Evolutionary conservation across 2,888 invertebrate species (phyloP).

Genomic region (Amblyteles armatorius): DNA sequence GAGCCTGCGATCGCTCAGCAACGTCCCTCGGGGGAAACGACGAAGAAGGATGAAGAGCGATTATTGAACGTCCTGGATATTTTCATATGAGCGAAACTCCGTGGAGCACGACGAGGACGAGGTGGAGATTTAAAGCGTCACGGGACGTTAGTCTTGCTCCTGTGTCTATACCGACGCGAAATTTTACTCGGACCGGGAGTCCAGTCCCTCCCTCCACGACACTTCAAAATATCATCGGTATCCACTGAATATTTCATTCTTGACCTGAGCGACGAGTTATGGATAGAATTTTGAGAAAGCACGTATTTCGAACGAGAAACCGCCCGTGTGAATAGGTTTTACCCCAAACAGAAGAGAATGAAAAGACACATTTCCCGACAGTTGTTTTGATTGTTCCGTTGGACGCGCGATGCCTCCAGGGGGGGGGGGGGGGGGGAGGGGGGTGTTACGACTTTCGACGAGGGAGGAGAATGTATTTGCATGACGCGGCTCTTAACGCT

Average conservation of each 20-base stretch:
- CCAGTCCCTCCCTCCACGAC: background rate
- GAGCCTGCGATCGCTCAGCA: constrained; percentile 4
- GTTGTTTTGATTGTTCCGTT: constrained; percentile 8
- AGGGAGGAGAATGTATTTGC: constrained; percentile 47
- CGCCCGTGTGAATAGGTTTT: constrained; percentile 31
- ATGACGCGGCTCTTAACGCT: constrained; percentile 41
- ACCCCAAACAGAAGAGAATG: constrained; percentile 4
- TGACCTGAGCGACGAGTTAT: constrained; percentile 41
- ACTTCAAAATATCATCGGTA: constrained; percentile 1
- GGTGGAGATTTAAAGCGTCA: constrained; percentile 65
- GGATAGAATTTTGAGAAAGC: constrained; percentile 26
- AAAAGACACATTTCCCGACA: constrained; percentile 11
- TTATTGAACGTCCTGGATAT: constrained; percentile 21
- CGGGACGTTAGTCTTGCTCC: constrained; percentile 50
- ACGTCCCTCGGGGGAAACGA: background rate
- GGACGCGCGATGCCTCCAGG: background rate
- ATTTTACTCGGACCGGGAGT: background rate
- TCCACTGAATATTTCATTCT: constrained; percentile 42
- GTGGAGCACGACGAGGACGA: constrained; percentile 13
- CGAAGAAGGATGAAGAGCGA: constrained; percentile 29
- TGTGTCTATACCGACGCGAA: constrained; percentile 12
- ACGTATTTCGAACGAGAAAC: background rate
- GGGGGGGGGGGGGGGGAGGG: constrained; percentile 2
- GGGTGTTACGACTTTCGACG: constrained; percentile 4
- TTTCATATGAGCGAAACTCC: constrained; percentile 8